A percentile compares a stretch with the other conserved stretches of the same genome.
Evolutionary conservation across 2,113 vertebrate species (phyloP).

Genomic region (Apistogramma diplotaenia): DNA sequence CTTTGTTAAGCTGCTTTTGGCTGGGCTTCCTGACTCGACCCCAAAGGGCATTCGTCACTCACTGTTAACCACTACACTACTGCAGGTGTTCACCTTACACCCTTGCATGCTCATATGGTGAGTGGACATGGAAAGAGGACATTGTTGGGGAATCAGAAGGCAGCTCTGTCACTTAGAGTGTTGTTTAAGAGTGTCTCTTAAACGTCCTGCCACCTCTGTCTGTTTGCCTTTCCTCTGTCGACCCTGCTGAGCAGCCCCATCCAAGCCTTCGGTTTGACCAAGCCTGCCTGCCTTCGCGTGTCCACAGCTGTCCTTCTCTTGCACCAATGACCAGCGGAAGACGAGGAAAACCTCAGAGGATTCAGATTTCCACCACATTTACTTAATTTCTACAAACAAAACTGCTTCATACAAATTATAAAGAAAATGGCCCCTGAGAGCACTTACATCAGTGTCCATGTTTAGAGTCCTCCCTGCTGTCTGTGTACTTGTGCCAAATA

Average conservation of each 20-base stretch:
- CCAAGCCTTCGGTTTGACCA: background rate
- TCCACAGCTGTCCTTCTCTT: background rate
- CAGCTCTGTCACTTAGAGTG: too few relatives aligned
- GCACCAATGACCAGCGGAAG: background rate
- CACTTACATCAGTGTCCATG: background rate
- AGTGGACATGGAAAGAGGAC: background rate
- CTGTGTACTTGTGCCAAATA: background rate
- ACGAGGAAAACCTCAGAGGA: background rate
- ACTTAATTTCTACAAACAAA: background rate
- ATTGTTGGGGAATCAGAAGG: background rate
- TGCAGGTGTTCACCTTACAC: too few relatives aligned
- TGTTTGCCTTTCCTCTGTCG: background rate
- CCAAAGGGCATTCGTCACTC: accelerated
- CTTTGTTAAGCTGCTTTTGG: too few relatives aligned
- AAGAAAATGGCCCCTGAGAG: background rate
- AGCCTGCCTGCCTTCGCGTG: background rate
- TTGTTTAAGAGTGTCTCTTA: background rate
- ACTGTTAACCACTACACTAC: background rate
- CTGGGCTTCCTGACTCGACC: background rate
- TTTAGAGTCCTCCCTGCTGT: background rate
- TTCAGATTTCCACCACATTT: background rate
- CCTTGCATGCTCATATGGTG: background rate
- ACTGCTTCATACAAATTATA: background rate
- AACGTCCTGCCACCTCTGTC: background rate
- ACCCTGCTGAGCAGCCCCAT: background rate